phyloP scores from a whole-genome alignment of 2,113 vertebrate species.

The Corvus hawaiiensis region DNA sequence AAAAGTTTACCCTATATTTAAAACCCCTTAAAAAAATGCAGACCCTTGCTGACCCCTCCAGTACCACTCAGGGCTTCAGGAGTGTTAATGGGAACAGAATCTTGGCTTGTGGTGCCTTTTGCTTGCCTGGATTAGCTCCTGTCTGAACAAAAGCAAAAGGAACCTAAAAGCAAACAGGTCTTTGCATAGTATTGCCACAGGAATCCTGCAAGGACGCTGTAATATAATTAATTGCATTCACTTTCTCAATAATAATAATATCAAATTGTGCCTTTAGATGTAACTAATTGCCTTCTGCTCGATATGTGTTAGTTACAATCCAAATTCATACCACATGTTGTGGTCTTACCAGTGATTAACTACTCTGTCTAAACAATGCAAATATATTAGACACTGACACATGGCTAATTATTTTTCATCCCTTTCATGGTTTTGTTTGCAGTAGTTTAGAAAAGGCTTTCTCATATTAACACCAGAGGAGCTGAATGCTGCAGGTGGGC shows the following conservation, averaged over 20 bases:
- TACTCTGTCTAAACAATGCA: conserved; percentile 36
- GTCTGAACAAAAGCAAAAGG: neutral
- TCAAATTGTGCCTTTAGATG: neutral
- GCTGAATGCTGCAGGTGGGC: neutral
- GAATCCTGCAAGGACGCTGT: neutral
- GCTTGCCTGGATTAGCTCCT: neutral
- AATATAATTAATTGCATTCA: neutral
- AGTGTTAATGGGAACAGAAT: neutral
- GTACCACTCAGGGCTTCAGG: neutral
- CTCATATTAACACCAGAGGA: no score
- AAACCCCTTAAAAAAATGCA: neutral
- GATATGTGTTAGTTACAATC: conserved; percentile 14
- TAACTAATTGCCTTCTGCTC: conserved; percentile 42
- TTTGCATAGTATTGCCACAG: neutral
- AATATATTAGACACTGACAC: neutral
- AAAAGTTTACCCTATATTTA: neutral
- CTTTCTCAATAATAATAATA: conserved; percentile 3
- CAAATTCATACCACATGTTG: neutral
- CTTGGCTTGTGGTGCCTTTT: neutral
- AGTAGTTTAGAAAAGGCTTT: neutral
- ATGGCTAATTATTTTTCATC: conserved; percentile 17
- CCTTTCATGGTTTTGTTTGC: neutral
- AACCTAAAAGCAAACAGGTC: neutral
- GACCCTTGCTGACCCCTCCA: neutral
- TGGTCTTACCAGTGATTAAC: conserved; percentile 40